Evolutionary conservation across 1,140 invertebrate species (phyloP), one percentile per base, ranked within the genome.

Genomic region (Drosophila varians): DNA sequence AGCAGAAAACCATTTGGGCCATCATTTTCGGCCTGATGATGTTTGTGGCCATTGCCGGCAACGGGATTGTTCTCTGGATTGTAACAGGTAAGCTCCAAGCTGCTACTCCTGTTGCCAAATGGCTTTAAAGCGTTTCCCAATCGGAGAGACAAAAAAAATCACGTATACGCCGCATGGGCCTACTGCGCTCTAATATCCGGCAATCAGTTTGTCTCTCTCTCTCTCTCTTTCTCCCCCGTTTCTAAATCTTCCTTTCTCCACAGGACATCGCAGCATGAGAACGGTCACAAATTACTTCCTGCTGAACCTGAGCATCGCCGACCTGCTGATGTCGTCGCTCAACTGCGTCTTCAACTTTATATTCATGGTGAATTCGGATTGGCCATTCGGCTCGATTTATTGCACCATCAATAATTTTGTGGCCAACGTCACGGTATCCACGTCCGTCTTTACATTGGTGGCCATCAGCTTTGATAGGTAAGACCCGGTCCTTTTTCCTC

Each of bases 251-350:
- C 16, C 12, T 9, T 42, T 43, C 60, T 52, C 38, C 89, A 68
- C 91, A 94, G 94, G 94, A 46, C 96, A 98, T 92, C 94, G 96
- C 62, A 93, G 97, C 55, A 99, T 99, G 98, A 92, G 97, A 43
- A 98, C 97, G 0, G 97, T 98, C 2, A 99, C 98, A 46, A 99
- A 99, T 92, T 98, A 98, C 90, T 98, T 99, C 91, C 92, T 99
- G 43, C 96, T 98, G n/a, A 99, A 99, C 90, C 92, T 99, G 42
- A 97, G 97, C 58, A 94, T 97, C 16, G 97, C 98, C 11, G 98
- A 99, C 91, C 94, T 97, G 16, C 94, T 98, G 92, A 97, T 98
- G 80, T 97, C 98, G 0, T 95, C 96, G 0, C 92, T 99, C 56
- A 99, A 99, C 91, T 97, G 98, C 66, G 95, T 96, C 64, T 98